Percentiles rank a stretch among this genome's conserved stretches.
Conservation (phyloP, 2,888 invertebrate species). For the Oeneis ivallda region DNA sequence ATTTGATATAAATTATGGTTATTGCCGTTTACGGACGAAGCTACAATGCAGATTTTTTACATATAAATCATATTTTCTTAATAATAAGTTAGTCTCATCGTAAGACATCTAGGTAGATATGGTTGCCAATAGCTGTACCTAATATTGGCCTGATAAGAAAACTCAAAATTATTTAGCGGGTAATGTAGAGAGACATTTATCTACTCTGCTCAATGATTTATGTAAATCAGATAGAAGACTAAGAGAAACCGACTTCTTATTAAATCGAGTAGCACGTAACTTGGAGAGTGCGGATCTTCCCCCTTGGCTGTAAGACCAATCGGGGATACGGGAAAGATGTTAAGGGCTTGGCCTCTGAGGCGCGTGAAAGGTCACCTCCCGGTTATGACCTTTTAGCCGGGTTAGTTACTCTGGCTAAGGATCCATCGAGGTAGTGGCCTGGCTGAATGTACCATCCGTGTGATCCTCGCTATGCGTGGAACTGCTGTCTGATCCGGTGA, state of each 20-base stretch:
- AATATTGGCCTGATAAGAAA: not conserved
- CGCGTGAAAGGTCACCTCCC: too few species aligned
- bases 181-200: not conserved
- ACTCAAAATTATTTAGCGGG: not conserved
- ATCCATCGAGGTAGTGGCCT: too few species aligned
- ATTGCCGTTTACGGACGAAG: slow-evolving; percentile 8
- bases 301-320: not conserved
- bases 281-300: not conserved
- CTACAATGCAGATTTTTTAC: slow-evolving; percentile 29
- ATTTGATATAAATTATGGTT: slow-evolving; percentile 19
- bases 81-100: not conserved
- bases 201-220: too few species aligned
- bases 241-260: not conserved
- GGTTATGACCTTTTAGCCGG: too few species aligned
- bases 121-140: too few species aligned
- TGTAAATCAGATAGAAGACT: not conserved
- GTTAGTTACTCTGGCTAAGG: too few species aligned
- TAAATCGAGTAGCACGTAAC: not conserved
- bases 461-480: too few species aligned
- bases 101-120: too few species aligned
- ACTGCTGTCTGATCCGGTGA: too few species aligned
- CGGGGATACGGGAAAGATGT: not conserved
- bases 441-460: too few species aligned
- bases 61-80: slow-evolving; percentile 13
- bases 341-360: not conserved